phyloP scores from a whole-genome alignment of 2,888 invertebrate species.

The Lingula anatina region DNA sequence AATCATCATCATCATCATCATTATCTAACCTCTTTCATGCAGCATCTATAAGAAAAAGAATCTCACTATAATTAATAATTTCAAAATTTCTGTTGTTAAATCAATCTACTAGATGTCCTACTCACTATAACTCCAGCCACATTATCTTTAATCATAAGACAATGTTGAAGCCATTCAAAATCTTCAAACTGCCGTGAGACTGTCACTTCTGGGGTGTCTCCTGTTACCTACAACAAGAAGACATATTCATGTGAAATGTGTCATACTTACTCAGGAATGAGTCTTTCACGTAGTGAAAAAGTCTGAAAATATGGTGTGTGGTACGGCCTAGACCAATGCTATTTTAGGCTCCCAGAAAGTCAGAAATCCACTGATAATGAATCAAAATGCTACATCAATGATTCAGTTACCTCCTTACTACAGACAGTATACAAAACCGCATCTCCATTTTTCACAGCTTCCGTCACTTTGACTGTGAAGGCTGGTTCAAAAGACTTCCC shows the following conservation, averaged over 20 bases:
- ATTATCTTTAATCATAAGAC: slow-evolving; percentile 44
- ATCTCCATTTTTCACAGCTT: slow-evolving; percentile 38
- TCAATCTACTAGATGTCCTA: slow-evolving; percentile 1
- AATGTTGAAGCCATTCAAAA: slow-evolving; percentile 54
- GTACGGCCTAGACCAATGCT: too few relatives aligned
- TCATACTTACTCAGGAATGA: too few relatives aligned
- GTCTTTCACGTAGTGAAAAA: too few relatives aligned
- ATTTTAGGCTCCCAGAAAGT: too few relatives aligned
- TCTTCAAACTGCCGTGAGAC: slow-evolving; percentile 50
- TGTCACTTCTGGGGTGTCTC: slow-evolving; percentile 13
- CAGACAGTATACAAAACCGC: slow-evolving; percentile 33
- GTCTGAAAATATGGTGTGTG: too few relatives aligned
- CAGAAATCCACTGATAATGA: too few relatives aligned
- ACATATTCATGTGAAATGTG: background rate
- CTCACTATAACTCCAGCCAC: slow-evolving; percentile 51
- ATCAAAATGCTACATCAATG: too few relatives aligned
- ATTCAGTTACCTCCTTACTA: slow-evolving; percentile 12
- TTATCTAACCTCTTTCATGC: background rate
- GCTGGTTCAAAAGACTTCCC: slow-evolving; percentile 20
- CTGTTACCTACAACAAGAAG: slow-evolving; percentile 15
- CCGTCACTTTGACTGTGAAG: slow-evolving; percentile 27
- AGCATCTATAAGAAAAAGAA: background rate
- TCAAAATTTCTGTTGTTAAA: background rate
- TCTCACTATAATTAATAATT: background rate
- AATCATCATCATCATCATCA: background rate